Base-by-base conservation (phyloP, 2,888 invertebrate genomes). In the Arctia plantaginis region DNA sequence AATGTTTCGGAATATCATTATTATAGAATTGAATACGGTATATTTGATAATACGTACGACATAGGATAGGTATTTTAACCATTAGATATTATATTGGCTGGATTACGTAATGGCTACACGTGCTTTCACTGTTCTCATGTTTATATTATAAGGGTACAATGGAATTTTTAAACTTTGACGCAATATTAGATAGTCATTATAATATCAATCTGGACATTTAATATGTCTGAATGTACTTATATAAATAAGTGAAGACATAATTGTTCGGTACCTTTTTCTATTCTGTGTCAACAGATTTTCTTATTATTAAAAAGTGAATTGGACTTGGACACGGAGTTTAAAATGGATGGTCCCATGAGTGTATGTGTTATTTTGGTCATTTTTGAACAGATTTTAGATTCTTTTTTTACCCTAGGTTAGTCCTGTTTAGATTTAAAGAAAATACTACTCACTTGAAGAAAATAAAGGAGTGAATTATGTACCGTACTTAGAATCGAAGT, bases 11-110 rank as follows among this genome's bases (percentile, higher is more conserved):
- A 68, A 69, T 69, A 35, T 55, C 51, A n/a, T 55, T 55, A 59
- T 18, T 23, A 66, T 59, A 66, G 30, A 66, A 72, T 72, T 41
- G 41, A 55, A 72, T 72, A 44, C 13, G 59, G 41, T 30, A 33
- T 72, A 59, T 72, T 67, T 72, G 55, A 72, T 72, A 72, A 72
- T 51, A 71, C 3, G 23, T 41, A 66, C 20, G 51, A 62, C 33
- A n/a, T 33, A 30, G 41, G 47, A 66, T 47, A 20, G 33, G 27
- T 71, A 55, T 39, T 44, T 66, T 66, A 66, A 66, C 64, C 30
- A 71, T 6, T n/a, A 39, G 20, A 71, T 66, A 44, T 39, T 55
- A 55, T 33, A 68, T 51, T 69, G 35, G 8, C 13, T 59, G 15
- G 8, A 15, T 39, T 69, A 55, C 35, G 69, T 39, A 39, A 59